Base-by-base conservation (phyloP, 2,888 invertebrate species). In the Leucozona laternaria region DNA sequence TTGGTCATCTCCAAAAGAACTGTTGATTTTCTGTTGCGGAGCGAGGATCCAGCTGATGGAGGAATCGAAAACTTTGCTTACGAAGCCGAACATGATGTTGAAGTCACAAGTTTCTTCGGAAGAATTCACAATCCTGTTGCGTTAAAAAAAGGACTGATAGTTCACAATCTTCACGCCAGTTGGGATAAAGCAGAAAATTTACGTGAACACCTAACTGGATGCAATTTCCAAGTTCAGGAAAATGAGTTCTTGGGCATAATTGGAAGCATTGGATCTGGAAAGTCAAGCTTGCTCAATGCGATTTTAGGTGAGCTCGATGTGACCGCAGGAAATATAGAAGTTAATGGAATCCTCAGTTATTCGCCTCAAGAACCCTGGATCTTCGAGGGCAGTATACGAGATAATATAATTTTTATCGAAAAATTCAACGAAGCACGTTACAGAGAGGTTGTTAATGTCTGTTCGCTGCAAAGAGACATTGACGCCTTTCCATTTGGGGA, bases 361-460 rank as follows among this genome's bases (percentile, higher is more conserved):
- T 95, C 96, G 0, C 94, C 95, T 72, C 97, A 97, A 90, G 95
- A 97, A 89, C 95, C 97, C 2, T 97, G 97, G 97, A 92, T 96
- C 15, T 96, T 96, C 89, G 94, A 89, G 93, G 94, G 95, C 28
- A 96, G 96, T 84, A 95, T 98, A 0, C 93, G 96, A 17, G 97
- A 98, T 90, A 98, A 98, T 92, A 97, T 98, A 87, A 91, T 97
- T 8, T 98, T 98, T 92, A 98, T 98, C 0, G 94, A 92, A 76
- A 90, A 91, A 94, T 88, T 93, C 94, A 57, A 95, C 95, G 94
- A 95, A 64, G 89, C 91, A 28, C 89, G 91, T 11, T 90, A 90
- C 43, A 78, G 71, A 10, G 91, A 91, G 64, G 93, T 95, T 0
- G 91, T 94, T 1, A 92, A 92, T 76, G 94, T 93, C 0, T 95